A percentile compares a stretch with the other conserved stretches of the same genome.
phyloP scores from a whole-genome alignment of 1,140 invertebrate genomes.

The Protaetia brevitarsis region DNA sequence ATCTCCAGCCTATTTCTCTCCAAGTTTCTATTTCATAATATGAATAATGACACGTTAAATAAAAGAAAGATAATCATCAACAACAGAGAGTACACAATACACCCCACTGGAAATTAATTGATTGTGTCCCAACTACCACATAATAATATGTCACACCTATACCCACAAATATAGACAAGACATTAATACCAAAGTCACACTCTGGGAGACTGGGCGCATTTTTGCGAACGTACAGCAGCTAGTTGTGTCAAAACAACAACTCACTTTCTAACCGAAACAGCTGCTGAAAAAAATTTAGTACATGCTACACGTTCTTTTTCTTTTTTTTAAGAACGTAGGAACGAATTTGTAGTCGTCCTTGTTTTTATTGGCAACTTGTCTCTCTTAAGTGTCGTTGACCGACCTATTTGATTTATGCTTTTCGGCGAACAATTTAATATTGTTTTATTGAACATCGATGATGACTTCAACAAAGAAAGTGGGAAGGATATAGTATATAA shows the following conservation, averaged over 20 bases:
- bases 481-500: no score
- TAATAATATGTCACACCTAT: no score
- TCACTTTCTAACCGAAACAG: not conserved
- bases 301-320: not conserved
- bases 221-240: not conserved
- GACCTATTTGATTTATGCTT: conserved; percentile 3
- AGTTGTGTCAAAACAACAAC: not conserved
- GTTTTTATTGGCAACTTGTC: conserved; percentile 16
- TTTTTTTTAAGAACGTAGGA: conserved; percentile 14
- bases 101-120: no score
- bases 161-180: not conserved
- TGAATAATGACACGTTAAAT: no score
- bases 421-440: conserved; percentile 3
- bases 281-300: not conserved
- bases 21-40: no score
- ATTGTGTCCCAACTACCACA: no score
- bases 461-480: not conserved
- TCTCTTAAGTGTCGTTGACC: not conserved
- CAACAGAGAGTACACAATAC: no score
- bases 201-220: not conserved
- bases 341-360: conserved; percentile 7
- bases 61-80: no score
- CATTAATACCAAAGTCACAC: not conserved
- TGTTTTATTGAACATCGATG: not conserved
- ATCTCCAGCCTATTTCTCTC: no score